Evolutionary conservation across 2,113 vertebrate species (phyloP), one percentile per base, ranked within the genome.

Genomic region (Cinclus mexicanus): DNA sequence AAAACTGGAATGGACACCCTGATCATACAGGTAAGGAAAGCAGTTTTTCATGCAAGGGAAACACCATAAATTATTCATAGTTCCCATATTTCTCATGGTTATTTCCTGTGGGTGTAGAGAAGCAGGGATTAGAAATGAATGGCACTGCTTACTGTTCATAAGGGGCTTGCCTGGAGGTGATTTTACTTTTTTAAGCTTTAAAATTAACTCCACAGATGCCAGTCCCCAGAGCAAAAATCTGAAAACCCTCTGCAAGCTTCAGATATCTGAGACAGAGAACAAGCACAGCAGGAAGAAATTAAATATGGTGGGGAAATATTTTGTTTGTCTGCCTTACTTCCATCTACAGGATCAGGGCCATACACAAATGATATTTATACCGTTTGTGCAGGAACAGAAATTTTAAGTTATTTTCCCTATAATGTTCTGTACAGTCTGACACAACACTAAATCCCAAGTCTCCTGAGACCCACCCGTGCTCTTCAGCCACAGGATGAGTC

Each of bases 81-180:
- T 92, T 72, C 57, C 93, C 90, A 28, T 80, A 92, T 95, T 96
- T 95, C 95, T 97, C 76, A 76, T 4, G 18, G 60, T 97, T 98
- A 97, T 97, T 98, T 97, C 97, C 96, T 96, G 77, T 88, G 87
- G 90, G 85, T 94, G 90, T 89, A 60, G 93, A 93, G 80, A 93
- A 97, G 85, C 79, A 67, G 88, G 93, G 87, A 96, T 95, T 95
- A 98, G 94, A 96, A 97, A 94, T 94, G 94, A 97, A 97, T 96
- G 94, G 33, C 85, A 91, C 53, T 89, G 89, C 92, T 93, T 86
- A 93, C 80, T 96, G 57, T 65, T 95, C 95, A 89, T 50, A 41
- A 95, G 93, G 83, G 90, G 90, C 52, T 95, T 83, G 83, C 97
- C 96, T 97, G 52, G 39, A 96, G 92, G 72, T 70, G 93, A 91